phyloP scores from a whole-genome alignment of 2,888 invertebrate genomes.

The Ennomos quercinarius region DNA sequence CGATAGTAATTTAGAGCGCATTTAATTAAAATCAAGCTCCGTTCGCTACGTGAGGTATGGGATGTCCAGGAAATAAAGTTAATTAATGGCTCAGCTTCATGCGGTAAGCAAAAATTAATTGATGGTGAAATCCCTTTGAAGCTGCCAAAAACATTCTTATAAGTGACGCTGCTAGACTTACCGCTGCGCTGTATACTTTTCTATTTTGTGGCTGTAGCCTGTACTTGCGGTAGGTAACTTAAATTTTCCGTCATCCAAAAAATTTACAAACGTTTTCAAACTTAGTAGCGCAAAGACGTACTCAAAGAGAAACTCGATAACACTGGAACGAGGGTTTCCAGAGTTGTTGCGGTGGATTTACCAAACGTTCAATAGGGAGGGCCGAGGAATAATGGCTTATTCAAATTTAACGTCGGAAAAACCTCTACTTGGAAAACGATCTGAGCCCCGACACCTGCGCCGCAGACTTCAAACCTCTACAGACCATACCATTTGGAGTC shows the following conservation, averaged over 20 bases:
- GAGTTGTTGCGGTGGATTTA: conserved; percentile 56
- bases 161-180: too few relatives aligned
- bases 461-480: conserved; percentile 16
- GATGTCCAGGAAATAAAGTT: neutral
- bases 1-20: conserved; percentile 26
- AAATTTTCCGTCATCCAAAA: neutral
- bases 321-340: conserved; percentile 41
- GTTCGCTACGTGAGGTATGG: conserved; percentile 3
- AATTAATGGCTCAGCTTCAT: too few relatives aligned
- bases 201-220: too few relatives aligned
- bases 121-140: too few relatives aligned
- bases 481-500: conserved; percentile 3
- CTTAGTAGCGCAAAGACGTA: conserved; percentile 25
- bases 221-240: too few relatives aligned
- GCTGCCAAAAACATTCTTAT: too few relatives aligned
- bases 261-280: conserved; percentile 24
- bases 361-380: conserved; percentile 53
- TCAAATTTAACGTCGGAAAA: conserved; percentile 75
- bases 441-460: conserved; percentile 54
- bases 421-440: conserved; percentile 72
- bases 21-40: conserved; percentile 31
- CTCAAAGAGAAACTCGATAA: conserved; percentile 42
- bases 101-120: too few relatives aligned
- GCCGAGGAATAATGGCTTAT: conserved; percentile 73
- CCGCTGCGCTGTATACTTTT: too few relatives aligned